Percentiles rank a stretch among this genome's conserved stretches.
Conservation (phyloP, 2,888 invertebrate genomes). For the Drepanosiphum platanoidis region DNA sequence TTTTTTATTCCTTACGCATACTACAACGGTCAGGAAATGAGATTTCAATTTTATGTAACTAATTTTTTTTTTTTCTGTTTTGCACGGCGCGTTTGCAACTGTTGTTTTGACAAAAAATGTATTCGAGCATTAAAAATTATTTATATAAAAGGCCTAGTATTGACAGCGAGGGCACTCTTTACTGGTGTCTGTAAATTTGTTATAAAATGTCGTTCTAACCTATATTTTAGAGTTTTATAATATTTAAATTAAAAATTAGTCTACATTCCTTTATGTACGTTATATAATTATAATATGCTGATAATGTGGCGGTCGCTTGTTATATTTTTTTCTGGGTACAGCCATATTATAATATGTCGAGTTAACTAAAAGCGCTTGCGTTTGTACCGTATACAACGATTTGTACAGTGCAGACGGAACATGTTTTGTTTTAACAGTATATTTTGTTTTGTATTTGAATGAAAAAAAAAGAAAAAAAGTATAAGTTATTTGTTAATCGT, state of each 20-base stretch:
- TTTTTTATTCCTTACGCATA: slow-evolving; percentile 29
- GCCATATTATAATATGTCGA: not conserved
- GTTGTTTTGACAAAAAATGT: slow-evolving; percentile 14
- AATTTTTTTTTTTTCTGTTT: too few relatives aligned
- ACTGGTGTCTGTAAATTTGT: slow-evolving; percentile 22
- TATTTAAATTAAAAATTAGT: slow-evolving; percentile 23
- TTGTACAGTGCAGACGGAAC: not conserved
- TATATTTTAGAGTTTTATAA: slow-evolving; percentile 48
- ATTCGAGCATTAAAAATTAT: slow-evolving; percentile 12
- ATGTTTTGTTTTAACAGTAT: not conserved
- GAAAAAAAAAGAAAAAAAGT: not conserved
- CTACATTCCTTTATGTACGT: slow-evolving; percentile 25
- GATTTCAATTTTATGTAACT: slow-evolving; percentile 19
- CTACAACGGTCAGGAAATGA: not conserved
- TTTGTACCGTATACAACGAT: slow-evolving; percentile 1
- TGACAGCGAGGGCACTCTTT: not conserved
- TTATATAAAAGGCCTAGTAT: not conserved
- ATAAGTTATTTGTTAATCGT: not conserved
- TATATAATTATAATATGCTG: slow-evolving; percentile 5
- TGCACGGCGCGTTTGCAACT: slow-evolving; percentile 21
- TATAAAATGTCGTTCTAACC: slow-evolving; percentile 19
- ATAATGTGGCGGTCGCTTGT: slow-evolving; percentile 16
- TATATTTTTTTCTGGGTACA: slow-evolving; percentile 12
- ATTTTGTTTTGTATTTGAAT: not conserved
- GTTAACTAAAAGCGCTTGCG: not conserved